Conservation (phyloP, 1,140 invertebrate species). For the Euura lappo region DNA sequence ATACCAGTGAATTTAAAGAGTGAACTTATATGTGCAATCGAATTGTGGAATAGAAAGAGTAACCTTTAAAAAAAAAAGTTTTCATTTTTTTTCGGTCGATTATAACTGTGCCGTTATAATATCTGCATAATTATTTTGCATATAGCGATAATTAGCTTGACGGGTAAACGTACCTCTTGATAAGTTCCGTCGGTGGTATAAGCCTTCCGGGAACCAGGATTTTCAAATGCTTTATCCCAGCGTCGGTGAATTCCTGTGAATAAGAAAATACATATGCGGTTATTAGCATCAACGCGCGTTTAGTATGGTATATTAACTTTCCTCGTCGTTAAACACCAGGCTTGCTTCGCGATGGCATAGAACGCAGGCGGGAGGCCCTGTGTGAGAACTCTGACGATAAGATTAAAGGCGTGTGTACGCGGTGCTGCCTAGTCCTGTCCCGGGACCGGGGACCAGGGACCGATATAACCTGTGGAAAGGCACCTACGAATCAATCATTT, state of each 20-base stretch:
- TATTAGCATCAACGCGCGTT: slow-evolving; percentile 10
- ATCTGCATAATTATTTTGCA: no score
- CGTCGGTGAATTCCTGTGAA: slow-evolving; percentile 51
- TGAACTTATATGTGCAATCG: no score
- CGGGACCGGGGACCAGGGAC: background rate
- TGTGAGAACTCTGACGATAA: background rate
- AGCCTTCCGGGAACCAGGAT: slow-evolving; percentile 60
- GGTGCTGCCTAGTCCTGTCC: background rate
- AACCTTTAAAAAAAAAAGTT: no score
- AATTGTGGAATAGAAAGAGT: no score
- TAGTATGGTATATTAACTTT: background rate
- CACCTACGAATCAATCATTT: background rate
- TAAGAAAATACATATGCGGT: slow-evolving; percentile 21
- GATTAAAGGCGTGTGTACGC: background rate
- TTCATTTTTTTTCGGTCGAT: no score
- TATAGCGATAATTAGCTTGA: no score
- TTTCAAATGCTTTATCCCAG: slow-evolving; percentile 60
- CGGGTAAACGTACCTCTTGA: slow-evolving; percentile 40
- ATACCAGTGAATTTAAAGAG: no score
- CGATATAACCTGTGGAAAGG: background rate
- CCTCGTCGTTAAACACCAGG: no score
- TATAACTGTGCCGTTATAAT: no score
- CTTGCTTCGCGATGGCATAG: background rate
- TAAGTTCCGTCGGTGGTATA: slow-evolving; percentile 50
- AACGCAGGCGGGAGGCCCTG: background rate